Percentiles rank a stretch among this genome's conserved stretches.
Evolutionary conservation across 2,888 invertebrate genomes (phyloP).

Genomic region (Eristalinus aeneus): DNA sequence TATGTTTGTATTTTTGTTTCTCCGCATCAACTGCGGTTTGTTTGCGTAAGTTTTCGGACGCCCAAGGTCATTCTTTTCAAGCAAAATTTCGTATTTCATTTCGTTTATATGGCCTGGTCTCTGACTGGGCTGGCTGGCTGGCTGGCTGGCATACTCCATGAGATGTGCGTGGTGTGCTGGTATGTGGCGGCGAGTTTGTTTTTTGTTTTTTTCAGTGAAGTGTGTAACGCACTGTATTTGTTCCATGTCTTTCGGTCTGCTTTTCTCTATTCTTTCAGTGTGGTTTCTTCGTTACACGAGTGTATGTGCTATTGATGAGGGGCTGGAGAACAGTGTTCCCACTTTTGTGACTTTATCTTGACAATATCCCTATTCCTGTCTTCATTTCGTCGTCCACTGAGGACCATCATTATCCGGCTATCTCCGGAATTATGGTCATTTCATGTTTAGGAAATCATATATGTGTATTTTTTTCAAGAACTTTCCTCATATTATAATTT

Average conservation of each 20-base stretch:
- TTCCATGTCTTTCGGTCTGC: conserved; percentile 12
- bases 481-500: no score
- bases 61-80: conserved; percentile 66
- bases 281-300: neutral
- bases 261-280: neutral
- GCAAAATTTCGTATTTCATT: conserved; percentile 39
- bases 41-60: conserved; percentile 65
- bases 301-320: neutral
- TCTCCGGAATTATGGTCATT: no score
- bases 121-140: no score
- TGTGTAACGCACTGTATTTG: conserved; percentile 41
- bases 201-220: no score
- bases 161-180: conserved; percentile 1
- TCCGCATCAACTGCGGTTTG: conserved; percentile 42
- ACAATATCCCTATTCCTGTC: no score
- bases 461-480: no score
- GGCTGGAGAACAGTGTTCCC: conserved; percentile 23
- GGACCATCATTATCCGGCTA: no score
- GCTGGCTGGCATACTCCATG: neutral
- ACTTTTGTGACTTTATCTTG: no score
- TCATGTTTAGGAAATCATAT: no score
- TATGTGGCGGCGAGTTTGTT: neutral
- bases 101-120: conserved; percentile 11
- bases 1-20: neutral
- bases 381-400: no score